These are phyloP conservation scores for Ormyrus nitidulus DNA, from an alignment of 2,888 invertebrate genomes.

Conservation along the genomic window DNA sequence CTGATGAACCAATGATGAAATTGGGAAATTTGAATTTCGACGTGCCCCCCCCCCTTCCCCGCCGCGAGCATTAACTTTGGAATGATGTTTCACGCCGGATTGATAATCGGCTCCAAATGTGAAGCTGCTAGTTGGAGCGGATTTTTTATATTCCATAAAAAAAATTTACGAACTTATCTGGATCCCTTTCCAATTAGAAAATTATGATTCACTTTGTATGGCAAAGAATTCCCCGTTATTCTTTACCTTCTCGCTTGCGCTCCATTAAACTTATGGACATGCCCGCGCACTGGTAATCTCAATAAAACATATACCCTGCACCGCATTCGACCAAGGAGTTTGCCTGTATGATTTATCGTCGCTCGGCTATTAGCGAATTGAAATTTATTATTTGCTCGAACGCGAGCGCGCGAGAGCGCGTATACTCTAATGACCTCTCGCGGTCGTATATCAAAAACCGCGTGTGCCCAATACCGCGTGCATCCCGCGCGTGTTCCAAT, in stretches of 20 bases:
- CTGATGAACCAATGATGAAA: slow-evolving; percentile 18
- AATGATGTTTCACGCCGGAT: too few relatives aligned
- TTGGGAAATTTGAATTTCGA: slow-evolving; percentile 26
- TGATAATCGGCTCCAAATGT: too few relatives aligned
- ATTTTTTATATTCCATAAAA: too few relatives aligned
- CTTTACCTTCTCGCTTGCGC: too few relatives aligned
- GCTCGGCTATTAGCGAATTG: slow-evolving; percentile 45
- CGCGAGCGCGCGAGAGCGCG: too few relatives aligned
- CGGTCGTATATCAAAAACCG: slow-evolving; percentile 34
- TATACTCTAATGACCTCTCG: slow-evolving; percentile 9
- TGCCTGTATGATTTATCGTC: slow-evolving; percentile 19
- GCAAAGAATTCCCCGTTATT: too few relatives aligned
- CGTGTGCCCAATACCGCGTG: neutral
- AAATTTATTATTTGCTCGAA: slow-evolving; percentile 49
- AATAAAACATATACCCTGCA: neutral
- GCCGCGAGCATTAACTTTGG: too few relatives aligned
- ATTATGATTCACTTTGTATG: too few relatives aligned
- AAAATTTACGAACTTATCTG: too few relatives aligned
- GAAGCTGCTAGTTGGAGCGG: too few relatives aligned
- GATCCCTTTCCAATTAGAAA: too few relatives aligned
- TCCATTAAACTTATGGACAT: slow-evolving; percentile 24
- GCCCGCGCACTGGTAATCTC: neutral
- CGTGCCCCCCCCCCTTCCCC: neutral
- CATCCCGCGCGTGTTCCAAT: neutral
- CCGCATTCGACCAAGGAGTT: neutral